Conservation (phyloP, 2,888 invertebrate genomes). For the Phasia obesa region DNA sequence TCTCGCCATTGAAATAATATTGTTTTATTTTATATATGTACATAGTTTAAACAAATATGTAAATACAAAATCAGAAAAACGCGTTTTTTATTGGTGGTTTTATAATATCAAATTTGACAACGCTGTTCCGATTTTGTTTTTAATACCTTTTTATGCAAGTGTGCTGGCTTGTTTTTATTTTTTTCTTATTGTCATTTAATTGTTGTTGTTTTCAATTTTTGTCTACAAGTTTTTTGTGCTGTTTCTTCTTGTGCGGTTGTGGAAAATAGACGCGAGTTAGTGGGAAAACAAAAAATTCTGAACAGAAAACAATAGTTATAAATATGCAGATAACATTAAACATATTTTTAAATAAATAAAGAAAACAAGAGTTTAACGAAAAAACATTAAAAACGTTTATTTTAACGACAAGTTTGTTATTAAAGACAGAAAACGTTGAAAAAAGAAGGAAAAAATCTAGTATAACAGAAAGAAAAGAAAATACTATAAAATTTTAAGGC, state of each 20-base stretch:
- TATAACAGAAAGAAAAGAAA: conserved; percentile 59
- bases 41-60: no score
- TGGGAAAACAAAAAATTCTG: conserved; percentile 33
- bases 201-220: conserved; percentile 59
- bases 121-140: no score
- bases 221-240: conserved; percentile 48
- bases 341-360: neutral
- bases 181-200: conserved; percentile 26
- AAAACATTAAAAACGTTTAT: neutral
- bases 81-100: neutral
- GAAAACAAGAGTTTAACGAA: no score
- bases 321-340: neutral
- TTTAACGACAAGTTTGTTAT: neutral
- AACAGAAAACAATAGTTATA: conserved; percentile 23
- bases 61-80: no score
- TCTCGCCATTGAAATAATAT: no score
- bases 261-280: conserved; percentile 45
- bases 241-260: conserved; percentile 38
- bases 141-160: conserved; percentile 27
- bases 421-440: neutral
- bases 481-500: neutral
- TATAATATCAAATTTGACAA: neutral
- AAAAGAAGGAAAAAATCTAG: conserved; percentile 53
- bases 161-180: conserved; percentile 36
- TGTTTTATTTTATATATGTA: no score